Conservation (phyloP, 1,140 invertebrate genomes). For the Centruroides vittatus region DNA sequence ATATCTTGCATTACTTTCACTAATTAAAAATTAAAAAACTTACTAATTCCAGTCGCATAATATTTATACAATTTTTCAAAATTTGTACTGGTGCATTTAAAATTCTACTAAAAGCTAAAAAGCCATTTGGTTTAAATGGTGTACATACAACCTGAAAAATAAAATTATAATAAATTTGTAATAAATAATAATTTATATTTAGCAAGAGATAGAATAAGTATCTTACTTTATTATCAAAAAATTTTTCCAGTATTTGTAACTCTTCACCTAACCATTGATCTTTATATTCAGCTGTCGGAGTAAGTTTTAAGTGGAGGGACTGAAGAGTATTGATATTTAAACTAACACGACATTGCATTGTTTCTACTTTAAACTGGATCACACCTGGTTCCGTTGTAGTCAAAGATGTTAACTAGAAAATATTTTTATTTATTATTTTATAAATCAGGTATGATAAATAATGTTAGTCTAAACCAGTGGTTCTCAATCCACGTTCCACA, state of each 20-base stretch:
- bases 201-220: not conserved
- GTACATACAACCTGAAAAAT: slow-evolving; percentile 36
- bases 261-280: slow-evolving; percentile 77
- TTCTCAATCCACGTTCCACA: too few species aligned
- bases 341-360: slow-evolving; percentile 65
- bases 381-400: slow-evolving; percentile 67
- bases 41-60: slow-evolving; percentile 65
- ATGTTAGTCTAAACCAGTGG: too few species aligned
- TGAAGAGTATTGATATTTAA: slow-evolving; percentile 75
- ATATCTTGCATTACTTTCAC: not conserved
- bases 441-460: too few species aligned
- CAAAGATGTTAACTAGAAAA: slow-evolving; percentile 42
- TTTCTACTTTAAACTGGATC: slow-evolving; percentile 73
- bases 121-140: slow-evolving; percentile 77
- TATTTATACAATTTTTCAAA: slow-evolving; percentile 79
- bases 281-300: slow-evolving; percentile 62
- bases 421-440: too few species aligned
- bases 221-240: slow-evolving; percentile 70
- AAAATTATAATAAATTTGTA: not conserved
- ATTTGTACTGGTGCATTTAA: slow-evolving; percentile 66
- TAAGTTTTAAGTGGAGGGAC: slow-evolving; percentile 76
- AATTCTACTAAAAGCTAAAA: slow-evolving; percentile 66
- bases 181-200: not conserved
- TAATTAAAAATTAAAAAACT: slow-evolving; percentile 11
- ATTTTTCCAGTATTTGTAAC: slow-evolving; percentile 71